Evolutionary conservation across 64 coral and sea anemone species (phyloP), one percentile per base, ranked within the genome.

Genomic region (Cladopsammia gracilis): DNA sequence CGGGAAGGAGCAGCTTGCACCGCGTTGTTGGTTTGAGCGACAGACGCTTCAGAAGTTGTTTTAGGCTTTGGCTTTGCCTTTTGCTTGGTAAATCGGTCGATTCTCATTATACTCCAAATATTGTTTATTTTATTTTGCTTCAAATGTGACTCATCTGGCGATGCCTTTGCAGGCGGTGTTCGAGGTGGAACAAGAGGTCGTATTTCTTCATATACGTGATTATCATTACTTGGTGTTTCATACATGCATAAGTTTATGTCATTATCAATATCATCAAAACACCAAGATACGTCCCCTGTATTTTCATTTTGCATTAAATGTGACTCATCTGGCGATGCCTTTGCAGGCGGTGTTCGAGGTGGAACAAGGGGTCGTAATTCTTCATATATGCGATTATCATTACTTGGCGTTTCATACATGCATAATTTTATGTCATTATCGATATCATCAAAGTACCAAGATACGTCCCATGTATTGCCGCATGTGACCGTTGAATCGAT

Each of bases 351-450:
- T 6, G 22, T 14, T 84, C 80, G 59, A 9, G 80, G 20, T 50
- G 80, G 80, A 49, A 84, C 18, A 67, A 15, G 62, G 23, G 80
- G 80, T 25, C 16, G 6, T 44, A 83, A 42, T 48, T 83, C 79
- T 2, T 62, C 79, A 19, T 83, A 83, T 2, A 48, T 0, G 4
- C 22, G 44, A n/a, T 75, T 45, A 9, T 75, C 42, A 44, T 72
- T 10, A 69, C n/a, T 9, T 7, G 2, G 4, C 9, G 42, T 45
- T 72, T 3, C 45, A 43, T 48, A 48, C 18, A 19, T 6, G 61
- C 34, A 34, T 34, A 34, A 34, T 34, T 34, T 34, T 34, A 19
- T 6, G 61, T 19, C 19, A 19, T 49, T 13, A 7, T 64, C 26
- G 25, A 4, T 15, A 18, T 61, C 5, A 7, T 82, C 58, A 82